Evolutionary conservation across 2,113 vertebrate species (phyloP).

Genomic region (Eptesicus fuscus): DNA sequence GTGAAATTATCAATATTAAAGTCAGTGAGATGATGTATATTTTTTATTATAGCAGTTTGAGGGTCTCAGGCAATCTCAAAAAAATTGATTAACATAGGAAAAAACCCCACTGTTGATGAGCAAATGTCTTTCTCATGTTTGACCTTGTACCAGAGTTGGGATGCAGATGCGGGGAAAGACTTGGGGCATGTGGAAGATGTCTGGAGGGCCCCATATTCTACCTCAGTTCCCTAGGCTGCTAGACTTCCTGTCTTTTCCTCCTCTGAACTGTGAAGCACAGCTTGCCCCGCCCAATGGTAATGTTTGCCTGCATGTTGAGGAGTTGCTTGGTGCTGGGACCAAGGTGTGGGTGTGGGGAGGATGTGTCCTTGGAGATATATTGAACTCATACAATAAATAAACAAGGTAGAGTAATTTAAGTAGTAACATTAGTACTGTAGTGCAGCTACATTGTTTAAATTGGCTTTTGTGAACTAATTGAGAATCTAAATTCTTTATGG

Average conservation of each 20-base stretch:
- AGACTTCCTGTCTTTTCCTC: background rate
- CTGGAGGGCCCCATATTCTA: background rate
- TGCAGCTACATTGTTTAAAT: background rate
- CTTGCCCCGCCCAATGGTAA: background rate
- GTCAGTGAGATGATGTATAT: background rate
- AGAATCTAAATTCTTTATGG: background rate
- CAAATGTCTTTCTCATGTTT: background rate
- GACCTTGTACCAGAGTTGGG: background rate
- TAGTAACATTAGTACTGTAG: background rate
- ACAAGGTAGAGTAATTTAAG: background rate
- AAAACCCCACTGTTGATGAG: background rate
- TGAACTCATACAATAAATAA: background rate
- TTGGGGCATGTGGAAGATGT: background rate
- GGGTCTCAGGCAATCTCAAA: background rate
- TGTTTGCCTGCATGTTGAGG: background rate
- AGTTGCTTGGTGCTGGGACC: background rate
- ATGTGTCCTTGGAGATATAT: background rate
- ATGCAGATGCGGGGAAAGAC: background rate
- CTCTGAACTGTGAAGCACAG: background rate
- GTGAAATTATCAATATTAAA: conserved; percentile 8
- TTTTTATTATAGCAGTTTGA: background rate
- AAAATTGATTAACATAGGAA: background rate
- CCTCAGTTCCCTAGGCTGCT: background rate
- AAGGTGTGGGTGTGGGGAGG: background rate
- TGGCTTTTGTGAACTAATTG: background rate